Evolutionary conservation across 2,888 invertebrate genomes (phyloP), one percentile per base, ranked within the genome.

Genomic region (Helleia helle): DNA sequence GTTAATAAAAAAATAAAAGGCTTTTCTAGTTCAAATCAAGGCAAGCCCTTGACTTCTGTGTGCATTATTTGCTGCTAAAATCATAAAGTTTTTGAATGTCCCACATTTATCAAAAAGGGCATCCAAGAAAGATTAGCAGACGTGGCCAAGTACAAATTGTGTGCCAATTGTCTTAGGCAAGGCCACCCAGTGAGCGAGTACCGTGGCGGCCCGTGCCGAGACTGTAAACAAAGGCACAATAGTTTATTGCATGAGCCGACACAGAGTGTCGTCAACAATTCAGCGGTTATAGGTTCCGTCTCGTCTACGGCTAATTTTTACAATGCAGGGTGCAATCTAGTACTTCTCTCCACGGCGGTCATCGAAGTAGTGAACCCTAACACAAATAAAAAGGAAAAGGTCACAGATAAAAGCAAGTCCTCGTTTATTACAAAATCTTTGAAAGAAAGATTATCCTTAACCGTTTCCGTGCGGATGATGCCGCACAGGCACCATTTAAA

Each of bases 171-270:
- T 9, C 30, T 54, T 0, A 38, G 52, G 13, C 48, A 47, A 4
- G 55, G 54, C 2, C 55, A 57, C 14, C 24, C 28, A 1, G 12
- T 18, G 1, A 24, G 18, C 1, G 46, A 43, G 2, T 59, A 59
- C 43, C 51, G 50, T 1, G 38, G 55, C 40, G 54, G 55, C 1
- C 48, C 55, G 0, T 58, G 58, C 27, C 41, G 49, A 0, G 30
- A 46, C 7, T 57, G 58, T 15, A 48, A 42, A 1, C 31, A 57
- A n/a, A 38, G 58, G 1, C 55, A 55, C 9, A 9, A 12, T 11
- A 8, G 26, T 12, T 14, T 13, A 8, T 12, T 17, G 2, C 6
- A 11, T n/a, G 14, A 7, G 11, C 13, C 13, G n/a, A 26, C 15
- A 8, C n/a, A 24, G 13, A 11, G n/a, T 2, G 25, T 13, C 13